Percentiles rank a stretch among this genome's conserved stretches.
These are phyloP conservation scores for Sebastes vulpes DNA, from an alignment of 2,797 vertebrate species.

Conservation along the genomic window DNA sequence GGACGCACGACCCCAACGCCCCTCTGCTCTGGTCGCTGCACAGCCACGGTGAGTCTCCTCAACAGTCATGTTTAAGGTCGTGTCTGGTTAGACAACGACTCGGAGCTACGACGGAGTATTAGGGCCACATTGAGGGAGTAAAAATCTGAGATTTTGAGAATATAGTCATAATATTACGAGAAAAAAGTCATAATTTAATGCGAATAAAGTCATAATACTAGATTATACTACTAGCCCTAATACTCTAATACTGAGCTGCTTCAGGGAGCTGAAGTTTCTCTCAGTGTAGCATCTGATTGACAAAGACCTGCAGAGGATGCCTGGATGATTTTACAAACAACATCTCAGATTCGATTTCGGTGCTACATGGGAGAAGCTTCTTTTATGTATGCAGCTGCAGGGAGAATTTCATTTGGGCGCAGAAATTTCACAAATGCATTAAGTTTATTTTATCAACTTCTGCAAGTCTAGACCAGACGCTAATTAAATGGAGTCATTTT, in stretches of 20 bases:
- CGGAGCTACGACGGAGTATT: background rate
- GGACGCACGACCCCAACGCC: constrained; percentile 90
- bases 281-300: background rate
- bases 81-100: constrained; percentile 1
- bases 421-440: constrained; percentile 59
- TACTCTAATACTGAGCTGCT: too few species aligned
- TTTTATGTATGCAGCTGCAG: constrained; percentile 43
- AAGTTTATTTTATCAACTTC: constrained; percentile 54
- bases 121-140: too few species aligned
- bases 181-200: too few species aligned
- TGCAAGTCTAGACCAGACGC: constrained; percentile 25
- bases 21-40: constrained; percentile 90
- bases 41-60: constrained; percentile 77
- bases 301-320: background rate
- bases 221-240: too few species aligned
- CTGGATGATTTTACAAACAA: constrained; percentile 5
- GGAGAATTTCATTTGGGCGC: constrained; percentile 32
- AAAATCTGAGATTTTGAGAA: too few species aligned
- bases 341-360: background rate
- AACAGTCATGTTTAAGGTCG: background rate
- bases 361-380: background rate
- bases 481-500: constrained; percentile 65
- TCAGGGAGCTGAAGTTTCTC: background rate
- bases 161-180: too few species aligned
- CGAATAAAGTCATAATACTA: too few species aligned